These are phyloP conservation scores for Agrenia bidenticulata DNA, from an alignment of 2,888 invertebrate genomes.

Conservation along the genomic window DNA sequence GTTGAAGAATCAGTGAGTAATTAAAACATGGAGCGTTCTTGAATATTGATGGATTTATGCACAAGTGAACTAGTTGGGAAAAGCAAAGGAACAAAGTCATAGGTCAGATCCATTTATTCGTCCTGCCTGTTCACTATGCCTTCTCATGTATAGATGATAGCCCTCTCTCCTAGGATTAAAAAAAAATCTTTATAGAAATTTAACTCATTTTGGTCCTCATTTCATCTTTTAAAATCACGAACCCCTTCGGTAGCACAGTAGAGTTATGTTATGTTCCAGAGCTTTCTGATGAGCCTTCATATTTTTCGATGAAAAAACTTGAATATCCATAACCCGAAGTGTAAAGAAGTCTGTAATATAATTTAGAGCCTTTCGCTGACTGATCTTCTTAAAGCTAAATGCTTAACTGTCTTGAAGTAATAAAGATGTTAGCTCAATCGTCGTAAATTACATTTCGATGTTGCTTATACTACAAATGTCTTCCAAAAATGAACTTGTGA, in stretches of 20 bases:
- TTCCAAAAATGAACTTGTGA: slow-evolving; percentile 13
- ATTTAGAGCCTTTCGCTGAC: background rate
- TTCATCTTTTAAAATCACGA: background rate
- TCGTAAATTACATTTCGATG: slow-evolving; percentile 33
- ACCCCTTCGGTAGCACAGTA: background rate
- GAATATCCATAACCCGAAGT: too few species aligned
- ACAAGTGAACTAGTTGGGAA: background rate
- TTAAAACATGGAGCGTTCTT: slow-evolving; percentile 8
- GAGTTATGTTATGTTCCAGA: slow-evolving; percentile 9
- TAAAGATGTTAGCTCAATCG: slow-evolving; percentile 32
- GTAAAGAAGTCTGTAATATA: too few species aligned
- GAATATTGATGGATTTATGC: slow-evolving; percentile 23
- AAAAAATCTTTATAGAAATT: background rate
- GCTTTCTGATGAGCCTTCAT: slow-evolving; percentile 15
- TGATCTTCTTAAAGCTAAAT: slow-evolving; percentile 13
- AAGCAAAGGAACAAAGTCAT: background rate
- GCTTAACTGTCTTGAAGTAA: slow-evolving; percentile 16
- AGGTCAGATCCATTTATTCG: background rate
- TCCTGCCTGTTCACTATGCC: background rate
- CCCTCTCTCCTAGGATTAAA: background rate
- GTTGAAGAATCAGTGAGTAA: background rate
- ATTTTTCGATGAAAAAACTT: too few species aligned
- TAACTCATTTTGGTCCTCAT: slow-evolving; percentile 1
- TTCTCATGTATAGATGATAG: background rate
- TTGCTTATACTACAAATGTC: slow-evolving; percentile 1